Percentiles rank a stretch among this genome's conserved stretches.
phyloP scores from a whole-genome alignment of 2,888 invertebrate species.

The Lepidonotus clava region DNA sequence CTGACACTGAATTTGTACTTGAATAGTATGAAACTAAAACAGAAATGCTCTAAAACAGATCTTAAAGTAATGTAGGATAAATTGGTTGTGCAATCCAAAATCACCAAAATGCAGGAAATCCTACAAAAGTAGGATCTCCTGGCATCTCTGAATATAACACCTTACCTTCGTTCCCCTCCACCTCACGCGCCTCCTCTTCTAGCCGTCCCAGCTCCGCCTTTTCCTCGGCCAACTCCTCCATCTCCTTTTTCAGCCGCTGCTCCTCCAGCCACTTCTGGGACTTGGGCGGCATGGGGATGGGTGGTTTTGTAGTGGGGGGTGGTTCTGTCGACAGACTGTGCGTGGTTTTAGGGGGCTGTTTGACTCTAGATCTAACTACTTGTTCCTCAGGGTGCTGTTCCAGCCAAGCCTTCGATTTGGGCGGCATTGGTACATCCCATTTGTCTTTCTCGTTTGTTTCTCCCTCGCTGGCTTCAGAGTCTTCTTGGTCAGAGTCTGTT shows the following conservation, averaged over 20 bases:
- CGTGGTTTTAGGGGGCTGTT: background rate
- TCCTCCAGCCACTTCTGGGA: slow-evolving; percentile 8
- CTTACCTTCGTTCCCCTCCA: background rate
- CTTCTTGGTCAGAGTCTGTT: too few relatives aligned
- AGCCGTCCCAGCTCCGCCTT: background rate
- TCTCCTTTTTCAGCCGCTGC: background rate
- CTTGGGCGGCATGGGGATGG: slow-evolving; percentile 29
- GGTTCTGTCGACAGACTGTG: background rate
- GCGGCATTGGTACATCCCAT: background rate
- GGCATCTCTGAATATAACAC: too few relatives aligned
- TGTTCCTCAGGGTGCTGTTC: background rate
- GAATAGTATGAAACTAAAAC: too few relatives aligned
- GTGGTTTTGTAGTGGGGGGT: background rate
- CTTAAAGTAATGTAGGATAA: too few relatives aligned
- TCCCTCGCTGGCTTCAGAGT: background rate
- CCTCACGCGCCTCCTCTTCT: background rate
- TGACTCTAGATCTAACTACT: too few relatives aligned
- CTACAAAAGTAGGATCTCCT: too few relatives aligned
- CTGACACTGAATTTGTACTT: too few relatives aligned
- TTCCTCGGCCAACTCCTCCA: background rate
- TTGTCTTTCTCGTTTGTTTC: background rate
- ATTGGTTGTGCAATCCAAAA: too few relatives aligned
- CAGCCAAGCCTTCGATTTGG: background rate
- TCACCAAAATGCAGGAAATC: too few relatives aligned
- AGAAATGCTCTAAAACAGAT: too few relatives aligned